Base-by-base conservation (phyloP, 2,113 vertebrate species). In the Peromyscus leucopus region DNA sequence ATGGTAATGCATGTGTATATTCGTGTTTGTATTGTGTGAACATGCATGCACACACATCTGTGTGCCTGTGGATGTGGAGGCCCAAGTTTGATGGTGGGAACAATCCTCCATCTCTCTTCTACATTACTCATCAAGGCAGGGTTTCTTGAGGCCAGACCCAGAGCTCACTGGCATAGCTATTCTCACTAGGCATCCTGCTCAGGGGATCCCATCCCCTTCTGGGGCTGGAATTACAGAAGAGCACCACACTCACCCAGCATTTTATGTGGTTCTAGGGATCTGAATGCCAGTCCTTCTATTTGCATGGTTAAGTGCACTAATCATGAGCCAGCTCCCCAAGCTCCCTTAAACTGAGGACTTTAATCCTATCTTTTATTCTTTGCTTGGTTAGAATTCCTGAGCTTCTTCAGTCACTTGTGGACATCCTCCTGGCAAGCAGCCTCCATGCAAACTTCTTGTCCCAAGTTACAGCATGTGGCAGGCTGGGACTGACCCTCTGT, bases 401-500 rank as follows among this genome's bases (percentile, higher is more conserved):
- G 21, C 63, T 36, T 69, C 42, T 48, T 28, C 31, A 51, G 28
- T 67, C 17, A 51, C 19, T 24, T n/a, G 12, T 55, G 65, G 51
- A 9, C 51, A 51, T 86, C 33, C 19, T 55, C 33, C 51, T 24
- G 33, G 36, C 21, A n/a, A 71, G 46, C 46, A 26, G 46, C 85
- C 46, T 13, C 2, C 67, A n/a, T 12, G 31, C 67, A 71, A 46
- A 24, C 46, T 71, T 65, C 46, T 51, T n/a, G 46, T 71, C 46
- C 82, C 46, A 55, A 55, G 21, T 21, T 15, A 71, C 21, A 67
- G 63, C 46, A 71, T 24, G 31, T 55, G 7, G 46, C 85, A 88
- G 46, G 65, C 79, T 91, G 42, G 42, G n/a, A 39, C 8, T 82
- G 46, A 78, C 46, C 96, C 86, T 92, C 92, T 7, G 39, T 79